Evolutionary conservation across 2,797 vertebrate genomes (phyloP).

Genomic region (Gymnopithys bicolor): DNA sequence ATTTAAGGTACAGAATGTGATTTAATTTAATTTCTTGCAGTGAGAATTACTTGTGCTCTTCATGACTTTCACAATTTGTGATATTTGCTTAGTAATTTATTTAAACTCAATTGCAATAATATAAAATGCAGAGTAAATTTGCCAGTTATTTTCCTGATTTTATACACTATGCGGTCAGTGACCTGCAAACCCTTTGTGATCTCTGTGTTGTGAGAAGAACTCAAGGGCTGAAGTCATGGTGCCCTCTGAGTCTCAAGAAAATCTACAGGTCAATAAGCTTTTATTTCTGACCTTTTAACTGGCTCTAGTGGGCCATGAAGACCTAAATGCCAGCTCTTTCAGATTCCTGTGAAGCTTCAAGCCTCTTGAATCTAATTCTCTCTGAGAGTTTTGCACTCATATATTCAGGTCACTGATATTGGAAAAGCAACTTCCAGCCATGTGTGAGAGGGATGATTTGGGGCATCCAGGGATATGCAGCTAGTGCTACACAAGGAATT

Average conservation of each 20-base stretch:
- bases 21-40: background rate
- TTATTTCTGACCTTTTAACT: slow-evolving; percentile 80
- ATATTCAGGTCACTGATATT: slow-evolving; percentile 72
- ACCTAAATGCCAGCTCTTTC: slow-evolving; percentile 72
- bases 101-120: slow-evolving; percentile 14
- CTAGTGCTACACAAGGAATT: background rate
- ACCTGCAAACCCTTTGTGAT: slow-evolving; percentile 72
- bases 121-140: slow-evolving; percentile 52
- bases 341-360: slow-evolving; percentile 74
- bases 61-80: background rate
- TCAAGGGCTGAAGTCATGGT: slow-evolving; percentile 33
- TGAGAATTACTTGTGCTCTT: background rate
- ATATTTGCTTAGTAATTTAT: slow-evolving; percentile 31
- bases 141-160: slow-evolving; percentile 47
- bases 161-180: slow-evolving; percentile 53
- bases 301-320: slow-evolving; percentile 79
- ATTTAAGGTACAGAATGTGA: background rate
- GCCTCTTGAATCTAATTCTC: slow-evolving; percentile 74
- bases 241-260: slow-evolving; percentile 64
- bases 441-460: slow-evolving; percentile 19
- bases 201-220: slow-evolving; percentile 62
- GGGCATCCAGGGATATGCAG: background rate
- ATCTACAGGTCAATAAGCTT: slow-evolving; percentile 79
- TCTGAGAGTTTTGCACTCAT: slow-evolving; percentile 71
- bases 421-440: slow-evolving; percentile 47